Conservation (phyloP, 1,140 invertebrate genomes). For the Leptoteleia sp. region DNA sequence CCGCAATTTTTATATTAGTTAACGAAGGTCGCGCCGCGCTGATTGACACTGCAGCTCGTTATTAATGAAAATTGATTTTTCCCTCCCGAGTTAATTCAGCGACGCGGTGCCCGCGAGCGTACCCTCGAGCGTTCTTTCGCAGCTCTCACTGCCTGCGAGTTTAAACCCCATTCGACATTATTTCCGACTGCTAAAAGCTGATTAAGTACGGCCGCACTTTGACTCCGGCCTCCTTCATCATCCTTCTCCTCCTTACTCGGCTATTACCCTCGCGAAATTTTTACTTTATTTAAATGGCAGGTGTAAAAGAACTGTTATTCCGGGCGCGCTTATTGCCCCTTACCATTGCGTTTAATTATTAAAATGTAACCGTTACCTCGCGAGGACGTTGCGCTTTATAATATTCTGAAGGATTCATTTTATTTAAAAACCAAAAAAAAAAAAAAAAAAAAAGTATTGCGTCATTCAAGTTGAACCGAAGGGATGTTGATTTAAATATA, state of each 20-base stretch:
- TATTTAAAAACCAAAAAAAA: no score
- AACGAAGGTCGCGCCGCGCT: constrained; percentile 11
- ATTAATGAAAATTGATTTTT: constrained; percentile 40
- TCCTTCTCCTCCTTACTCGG: not conserved
- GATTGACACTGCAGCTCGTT: constrained; percentile 28
- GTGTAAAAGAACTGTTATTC: constrained; percentile 9
- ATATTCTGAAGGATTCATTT: no score
- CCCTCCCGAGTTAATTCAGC: constrained; percentile 1
- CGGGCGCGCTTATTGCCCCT: not conserved
- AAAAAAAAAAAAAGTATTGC: no score
- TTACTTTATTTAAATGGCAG: constrained; percentile 21
- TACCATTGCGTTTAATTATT: constrained; percentile 9
- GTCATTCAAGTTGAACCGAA: no score
- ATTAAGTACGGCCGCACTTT: not conserved
- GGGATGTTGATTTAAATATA: no score
- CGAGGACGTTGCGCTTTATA: no score
- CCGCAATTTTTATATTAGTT: constrained; percentile 15
- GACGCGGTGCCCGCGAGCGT: no score
- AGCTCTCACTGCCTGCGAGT: constrained; percentile 7
- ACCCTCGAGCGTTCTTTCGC: no score
- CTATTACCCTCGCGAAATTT: constrained; percentile 3
- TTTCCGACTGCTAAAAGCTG: constrained; percentile 42
- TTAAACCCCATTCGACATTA: constrained; percentile 31
- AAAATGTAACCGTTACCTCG: no score
- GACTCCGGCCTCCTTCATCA: not conserved